Base-by-base conservation (phyloP, 2,113 vertebrate species). In the Brachypteracias leptosomus region DNA sequence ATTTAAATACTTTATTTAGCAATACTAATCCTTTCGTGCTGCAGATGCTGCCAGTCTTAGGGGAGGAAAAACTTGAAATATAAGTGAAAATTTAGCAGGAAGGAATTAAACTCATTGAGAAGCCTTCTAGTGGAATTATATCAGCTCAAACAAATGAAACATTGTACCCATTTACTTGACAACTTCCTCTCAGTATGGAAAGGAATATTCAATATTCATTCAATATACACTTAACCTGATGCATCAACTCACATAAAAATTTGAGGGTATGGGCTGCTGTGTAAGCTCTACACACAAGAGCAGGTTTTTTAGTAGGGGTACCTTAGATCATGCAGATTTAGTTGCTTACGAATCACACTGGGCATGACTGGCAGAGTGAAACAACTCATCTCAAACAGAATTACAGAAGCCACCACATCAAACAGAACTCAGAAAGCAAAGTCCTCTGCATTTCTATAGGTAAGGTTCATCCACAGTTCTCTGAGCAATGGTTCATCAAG, bases 1-100 rank as follows among this genome's bases (percentile, higher is more conserved):
- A 68, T 46, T 80, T 72, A 85, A 94, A 85, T 83, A 62, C 38
- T 79, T 90, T 57, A 91, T 79, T 95, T 62, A 72, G 66, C 22
- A 93, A 62, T 54, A 66, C n/a, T 70, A 68, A 91, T 92, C 21
- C 58, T 70, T 59, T 40, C 44, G 14, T 16, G 44, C 44, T 74
- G 17, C 46, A 95, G 47, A 90, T 83, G 62, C 25, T 47, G n/a
- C 72, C 47, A 40, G 6, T 74, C 94, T 51, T 84, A 20, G 26
- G 18, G 49, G 3, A 5, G 16, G 13, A 11, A n/a, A 33, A 82
- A 57, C 33, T 19, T 36, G 26, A 79, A 90, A 40, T 28, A 58
- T 2, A 16, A 24, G 5, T 51, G 26, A 88, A 85, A 71, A 72
- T 36, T 73, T 38, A 22, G 16, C 49, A 91, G 24, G 35, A 91